A percentile compares a stretch with the other conserved stretches of the same genome.
Conservation (phyloP, 1,140 invertebrate genomes). For the Solen grandis region DNA sequence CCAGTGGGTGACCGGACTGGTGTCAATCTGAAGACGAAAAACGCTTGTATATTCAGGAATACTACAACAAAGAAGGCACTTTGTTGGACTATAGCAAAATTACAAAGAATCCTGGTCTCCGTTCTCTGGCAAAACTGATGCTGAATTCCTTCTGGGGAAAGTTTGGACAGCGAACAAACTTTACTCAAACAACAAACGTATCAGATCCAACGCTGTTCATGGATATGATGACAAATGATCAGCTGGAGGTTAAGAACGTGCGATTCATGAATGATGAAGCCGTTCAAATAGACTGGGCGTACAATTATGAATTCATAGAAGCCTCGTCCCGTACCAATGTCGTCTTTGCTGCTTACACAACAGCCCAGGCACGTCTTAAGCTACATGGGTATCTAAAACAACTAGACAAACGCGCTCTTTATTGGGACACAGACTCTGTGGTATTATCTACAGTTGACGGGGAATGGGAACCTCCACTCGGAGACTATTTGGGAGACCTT, state of each 20-base stretch:
- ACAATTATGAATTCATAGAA: not conserved
- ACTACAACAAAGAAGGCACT: conserved; percentile 69
- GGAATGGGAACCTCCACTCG: not conserved
- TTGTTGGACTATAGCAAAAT: conserved; percentile 73
- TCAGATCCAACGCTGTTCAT: not conserved
- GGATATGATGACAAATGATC: not conserved
- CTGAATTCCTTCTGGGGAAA: conserved; percentile 53
- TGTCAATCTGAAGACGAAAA: conserved; percentile 46
- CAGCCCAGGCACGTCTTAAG: conserved; percentile 78
- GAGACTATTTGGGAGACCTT: conserved; percentile 78
- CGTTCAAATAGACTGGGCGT: not conserved
- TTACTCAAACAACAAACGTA: conserved; percentile 1
- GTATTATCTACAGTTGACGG: not conserved
- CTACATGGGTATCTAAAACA: conserved; percentile 74
- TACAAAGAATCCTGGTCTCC: conserved; percentile 71
- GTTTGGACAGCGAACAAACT: conserved; percentile 18
- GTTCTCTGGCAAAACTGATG: conserved; percentile 58
- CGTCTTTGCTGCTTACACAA: conserved; percentile 75
- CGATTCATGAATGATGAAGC: not conserved
- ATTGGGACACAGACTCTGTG: conserved; percentile 3
- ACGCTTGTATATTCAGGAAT: conserved; percentile 68
- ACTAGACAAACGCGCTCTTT: conserved; percentile 62
- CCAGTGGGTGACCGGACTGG: conserved; percentile 52
- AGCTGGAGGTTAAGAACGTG: not conserved
- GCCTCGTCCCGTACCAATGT: conserved; percentile 67